These are phyloP conservation scores for Tribolium freemani DNA, from an alignment of 2,888 invertebrate genomes.

Conservation along the genomic window DNA sequence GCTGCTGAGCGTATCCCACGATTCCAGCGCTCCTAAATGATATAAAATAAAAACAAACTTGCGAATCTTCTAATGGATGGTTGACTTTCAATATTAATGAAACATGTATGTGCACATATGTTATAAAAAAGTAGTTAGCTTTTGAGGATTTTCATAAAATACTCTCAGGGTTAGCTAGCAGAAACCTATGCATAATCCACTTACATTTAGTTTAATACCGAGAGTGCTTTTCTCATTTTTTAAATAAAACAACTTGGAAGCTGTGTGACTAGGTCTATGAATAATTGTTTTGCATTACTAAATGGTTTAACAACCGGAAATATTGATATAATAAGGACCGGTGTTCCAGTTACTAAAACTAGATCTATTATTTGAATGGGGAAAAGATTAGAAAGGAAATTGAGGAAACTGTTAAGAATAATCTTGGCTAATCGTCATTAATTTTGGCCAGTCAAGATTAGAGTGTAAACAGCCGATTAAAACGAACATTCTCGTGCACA, in stretches of 20 bases:
- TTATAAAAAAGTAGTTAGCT: background rate
- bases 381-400: background rate
- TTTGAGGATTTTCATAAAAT: background rate
- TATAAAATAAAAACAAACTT: too few relatives aligned
- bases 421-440: conserved; percentile 14
- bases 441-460: conserved; percentile 5
- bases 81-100: too few relatives aligned
- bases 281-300: too few relatives aligned
- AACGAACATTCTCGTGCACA: conserved; percentile 3
- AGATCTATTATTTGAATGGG: background rate
- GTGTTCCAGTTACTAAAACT: background rate
- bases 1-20: background rate
- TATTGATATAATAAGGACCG: background rate
- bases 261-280: background rate
- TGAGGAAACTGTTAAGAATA: conserved; percentile 10
- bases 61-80: too few relatives aligned
- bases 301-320: conserved; percentile 2
- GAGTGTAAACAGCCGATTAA: background rate
- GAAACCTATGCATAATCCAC: background rate
- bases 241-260: background rate
- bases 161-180: background rate
- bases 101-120: too few relatives aligned
- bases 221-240: background rate
- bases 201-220: background rate
- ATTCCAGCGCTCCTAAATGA: background rate